Conservation (phyloP, 2,888 invertebrate genomes). For the Tupiocoris notatus region DNA sequence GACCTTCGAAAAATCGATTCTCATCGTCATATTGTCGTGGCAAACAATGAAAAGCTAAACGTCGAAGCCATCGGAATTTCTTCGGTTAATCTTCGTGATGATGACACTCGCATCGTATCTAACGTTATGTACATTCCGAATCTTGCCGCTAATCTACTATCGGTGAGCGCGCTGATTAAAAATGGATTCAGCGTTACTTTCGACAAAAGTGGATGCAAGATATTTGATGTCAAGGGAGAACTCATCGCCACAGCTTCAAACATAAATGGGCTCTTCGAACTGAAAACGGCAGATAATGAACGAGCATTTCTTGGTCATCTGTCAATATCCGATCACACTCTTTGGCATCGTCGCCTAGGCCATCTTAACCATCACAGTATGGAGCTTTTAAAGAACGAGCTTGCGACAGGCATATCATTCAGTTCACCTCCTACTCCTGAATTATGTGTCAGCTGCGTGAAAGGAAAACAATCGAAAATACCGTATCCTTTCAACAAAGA, state of each 20-base stretch:
- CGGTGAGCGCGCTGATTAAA: too few relatives aligned
- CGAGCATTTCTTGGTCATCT: too few relatives aligned
- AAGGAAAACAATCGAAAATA: slow-evolving; percentile 1
- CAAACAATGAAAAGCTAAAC: too few relatives aligned
- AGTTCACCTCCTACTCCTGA: background rate
- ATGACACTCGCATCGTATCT: too few relatives aligned
- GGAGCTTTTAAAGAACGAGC: background rate
- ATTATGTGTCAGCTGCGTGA: background rate
- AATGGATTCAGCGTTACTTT: background rate
- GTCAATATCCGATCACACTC: too few relatives aligned
- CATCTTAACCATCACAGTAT: background rate
- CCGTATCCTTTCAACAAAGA: background rate
- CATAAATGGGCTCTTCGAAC: background rate
- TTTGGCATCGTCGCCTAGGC: background rate
- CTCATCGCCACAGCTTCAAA: background rate
- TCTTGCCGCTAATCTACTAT: too few relatives aligned
- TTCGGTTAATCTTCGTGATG: too few relatives aligned
- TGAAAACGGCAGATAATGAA: too few relatives aligned
- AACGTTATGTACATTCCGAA: too few relatives aligned
- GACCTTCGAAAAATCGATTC: too few relatives aligned
- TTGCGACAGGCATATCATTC: background rate
- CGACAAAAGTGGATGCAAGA: background rate
- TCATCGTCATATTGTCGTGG: too few relatives aligned
- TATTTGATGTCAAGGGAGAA: background rate
- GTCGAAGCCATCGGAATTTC: too few relatives aligned